phyloP scores from a whole-genome alignment of 1,140 invertebrate genomes.

The Zaprionus ghesquierei region DNA sequence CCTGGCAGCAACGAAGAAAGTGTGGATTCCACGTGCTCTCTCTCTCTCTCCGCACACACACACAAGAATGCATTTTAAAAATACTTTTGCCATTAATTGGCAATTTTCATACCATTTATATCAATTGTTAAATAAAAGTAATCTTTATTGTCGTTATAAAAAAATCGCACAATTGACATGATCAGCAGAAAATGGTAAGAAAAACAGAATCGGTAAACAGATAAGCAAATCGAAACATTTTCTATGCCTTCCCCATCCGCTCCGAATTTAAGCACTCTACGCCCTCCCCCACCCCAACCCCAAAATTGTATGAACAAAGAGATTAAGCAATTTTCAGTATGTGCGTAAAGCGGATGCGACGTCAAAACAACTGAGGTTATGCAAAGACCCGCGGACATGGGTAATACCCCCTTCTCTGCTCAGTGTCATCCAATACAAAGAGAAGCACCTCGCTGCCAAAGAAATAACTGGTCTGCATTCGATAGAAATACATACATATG shows the following conservation, averaged over 20 bases:
- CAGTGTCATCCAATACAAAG: constrained; percentile 26
- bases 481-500: constrained; percentile 15
- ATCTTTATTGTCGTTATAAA: not conserved
- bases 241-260: not conserved
- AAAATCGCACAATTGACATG: not conserved
- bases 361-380: constrained; percentile 21
- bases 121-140: not conserved
- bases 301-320: constrained; percentile 58
- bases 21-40: not conserved
- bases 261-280: not conserved
- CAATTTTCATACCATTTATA: not conserved
- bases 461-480: constrained; percentile 16
- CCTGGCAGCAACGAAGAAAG: constrained; percentile 3
- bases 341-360: constrained; percentile 3
- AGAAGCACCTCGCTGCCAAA: not conserved
- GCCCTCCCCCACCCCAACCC: constrained; percentile 13
- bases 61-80: not conserved
- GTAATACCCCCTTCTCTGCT: constrained; percentile 29
- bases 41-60: no score
- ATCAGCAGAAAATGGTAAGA: not conserved
- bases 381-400: constrained; percentile 45
- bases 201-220: no score
- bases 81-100: not conserved
- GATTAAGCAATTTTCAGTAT: constrained; percentile 52
- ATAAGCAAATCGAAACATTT: not conserved